A percentile compares a stretch with the other conserved stretches of the same genome.
phyloP scores from a whole-genome alignment of 2,113 vertebrate genomes.

The Thalassarche chlororhynchos region DNA sequence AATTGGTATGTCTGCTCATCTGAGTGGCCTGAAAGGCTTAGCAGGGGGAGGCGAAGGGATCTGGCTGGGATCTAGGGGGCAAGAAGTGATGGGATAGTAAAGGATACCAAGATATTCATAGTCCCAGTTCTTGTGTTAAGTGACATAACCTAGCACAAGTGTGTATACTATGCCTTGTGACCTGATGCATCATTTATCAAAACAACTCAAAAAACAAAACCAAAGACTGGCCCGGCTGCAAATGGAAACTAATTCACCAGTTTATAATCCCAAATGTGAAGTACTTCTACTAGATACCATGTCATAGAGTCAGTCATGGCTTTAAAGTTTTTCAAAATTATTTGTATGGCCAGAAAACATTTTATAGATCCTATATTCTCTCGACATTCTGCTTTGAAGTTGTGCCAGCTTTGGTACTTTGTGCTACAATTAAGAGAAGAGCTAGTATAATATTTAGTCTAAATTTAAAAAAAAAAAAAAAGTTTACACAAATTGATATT shows the following conservation, averaged over 20 bases:
- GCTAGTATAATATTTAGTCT: not conserved
- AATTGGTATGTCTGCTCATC: constrained; percentile 44
- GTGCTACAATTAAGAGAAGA: not conserved
- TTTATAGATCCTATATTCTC: not conserved
- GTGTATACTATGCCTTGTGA: fast-evolving
- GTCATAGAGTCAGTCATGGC: not conserved
- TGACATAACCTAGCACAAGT: not conserved
- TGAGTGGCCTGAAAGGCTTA: not conserved
- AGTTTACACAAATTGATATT: not conserved
- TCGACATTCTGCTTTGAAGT: not conserved
- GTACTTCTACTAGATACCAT: not conserved
- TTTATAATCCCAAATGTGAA: not conserved
- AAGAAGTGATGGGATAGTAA: not conserved
- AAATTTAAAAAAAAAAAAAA: not conserved
- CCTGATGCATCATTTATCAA: not conserved
- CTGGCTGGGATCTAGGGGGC: not conserved
- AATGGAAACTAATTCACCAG: not conserved
- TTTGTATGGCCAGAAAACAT: not conserved
- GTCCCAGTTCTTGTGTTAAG: not conserved
- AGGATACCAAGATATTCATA: not conserved
- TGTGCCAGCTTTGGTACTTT: not conserved
- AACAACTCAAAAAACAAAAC: not conserved
- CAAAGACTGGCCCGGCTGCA: not conserved
- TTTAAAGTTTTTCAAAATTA: not conserved
- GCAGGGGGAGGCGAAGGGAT: not conserved